phyloP scores from a whole-genome alignment of 1,140 invertebrate species.

The Drosophila pectinifera region DNA sequence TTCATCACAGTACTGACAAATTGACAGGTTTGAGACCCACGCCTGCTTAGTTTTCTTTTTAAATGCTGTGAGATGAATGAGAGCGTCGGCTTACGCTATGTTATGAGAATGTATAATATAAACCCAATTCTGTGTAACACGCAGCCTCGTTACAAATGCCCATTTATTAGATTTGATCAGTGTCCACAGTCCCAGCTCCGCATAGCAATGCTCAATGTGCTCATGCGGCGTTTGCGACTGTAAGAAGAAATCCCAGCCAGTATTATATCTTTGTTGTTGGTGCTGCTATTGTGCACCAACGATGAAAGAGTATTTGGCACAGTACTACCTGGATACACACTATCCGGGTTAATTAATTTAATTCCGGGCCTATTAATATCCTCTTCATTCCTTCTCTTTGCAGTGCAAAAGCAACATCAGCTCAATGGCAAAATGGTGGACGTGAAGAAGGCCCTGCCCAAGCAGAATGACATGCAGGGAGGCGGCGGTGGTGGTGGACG shows the following conservation, averaged over 20 bases:
- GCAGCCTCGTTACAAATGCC: constrained; percentile 74
- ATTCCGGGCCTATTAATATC: constrained; percentile 18
- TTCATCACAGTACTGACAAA: no score
- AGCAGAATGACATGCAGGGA: constrained; percentile 88
- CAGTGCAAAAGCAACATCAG: constrained; percentile 90
- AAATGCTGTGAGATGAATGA: constrained; percentile 8
- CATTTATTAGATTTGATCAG: neutral
- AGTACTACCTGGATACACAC: constrained; percentile 1
- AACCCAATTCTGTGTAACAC: constrained; percentile 68
- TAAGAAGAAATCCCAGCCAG: constrained; percentile 57
- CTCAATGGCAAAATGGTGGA: constrained; percentile 91
- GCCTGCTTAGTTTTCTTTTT: neutral
- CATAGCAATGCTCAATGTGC: constrained; percentile 71
- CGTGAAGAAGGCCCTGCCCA: constrained; percentile 92
- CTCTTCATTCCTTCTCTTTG: constrained; percentile 44
- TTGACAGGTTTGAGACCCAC: neutral
- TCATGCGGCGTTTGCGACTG: constrained; percentile 82
- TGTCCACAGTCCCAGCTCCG: constrained; percentile 78
- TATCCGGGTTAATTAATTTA: neutral
- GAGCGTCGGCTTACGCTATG: constrained; percentile 55
- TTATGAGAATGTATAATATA: constrained; percentile 71
- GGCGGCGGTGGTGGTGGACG: constrained; percentile 65
- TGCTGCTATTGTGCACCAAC: constrained; percentile 37
- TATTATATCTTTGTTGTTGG: constrained; percentile 80
- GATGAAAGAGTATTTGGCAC: constrained; percentile 79